Percentiles rank a stretch among this genome's conserved stretches.
Conservation (phyloP, 2,888 invertebrate genomes). For the Pyrocoelia pectoralis region DNA sequence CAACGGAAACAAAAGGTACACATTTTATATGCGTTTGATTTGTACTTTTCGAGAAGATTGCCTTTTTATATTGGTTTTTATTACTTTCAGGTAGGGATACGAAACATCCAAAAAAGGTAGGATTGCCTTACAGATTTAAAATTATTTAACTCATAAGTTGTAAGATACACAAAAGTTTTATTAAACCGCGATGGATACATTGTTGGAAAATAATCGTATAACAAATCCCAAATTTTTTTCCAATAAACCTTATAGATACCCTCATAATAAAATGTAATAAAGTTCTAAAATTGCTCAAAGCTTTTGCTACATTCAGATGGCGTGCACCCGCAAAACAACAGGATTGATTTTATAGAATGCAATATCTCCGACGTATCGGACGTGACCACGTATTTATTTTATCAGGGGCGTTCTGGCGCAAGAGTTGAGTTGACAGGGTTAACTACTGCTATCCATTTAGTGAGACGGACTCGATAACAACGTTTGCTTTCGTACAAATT, state of each 20-base stretch:
- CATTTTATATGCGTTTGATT: background rate
- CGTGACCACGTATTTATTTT: conserved; percentile 49
- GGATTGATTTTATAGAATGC: conserved; percentile 38
- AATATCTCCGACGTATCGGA: conserved; percentile 40
- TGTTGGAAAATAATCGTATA: conserved; percentile 8
- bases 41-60: conserved; percentile 5
- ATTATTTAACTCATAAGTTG: background rate
- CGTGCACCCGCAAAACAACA: conserved; percentile 29
- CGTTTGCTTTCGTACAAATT: conserved; percentile 50
- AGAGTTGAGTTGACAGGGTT: conserved; percentile 52
- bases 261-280: conserved; percentile 31
- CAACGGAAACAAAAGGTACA: background rate
- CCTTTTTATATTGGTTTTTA: conserved; percentile 6
- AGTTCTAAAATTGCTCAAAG: conserved; percentile 22
- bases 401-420: conserved; percentile 43
- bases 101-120: background rate
- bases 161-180: background rate
- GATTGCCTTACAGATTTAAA: background rate
- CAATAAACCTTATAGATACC: conserved; percentile 19
- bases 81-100: background rate
- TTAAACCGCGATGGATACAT: background rate
- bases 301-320: conserved; percentile 34
- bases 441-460: conserved; percentile 50
- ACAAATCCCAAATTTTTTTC: conserved; percentile 12
- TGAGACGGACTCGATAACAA: conserved; percentile 48